Conservation (phyloP, 2,888 invertebrate genomes). For the Hirtodrosophila cameraria region DNA sequence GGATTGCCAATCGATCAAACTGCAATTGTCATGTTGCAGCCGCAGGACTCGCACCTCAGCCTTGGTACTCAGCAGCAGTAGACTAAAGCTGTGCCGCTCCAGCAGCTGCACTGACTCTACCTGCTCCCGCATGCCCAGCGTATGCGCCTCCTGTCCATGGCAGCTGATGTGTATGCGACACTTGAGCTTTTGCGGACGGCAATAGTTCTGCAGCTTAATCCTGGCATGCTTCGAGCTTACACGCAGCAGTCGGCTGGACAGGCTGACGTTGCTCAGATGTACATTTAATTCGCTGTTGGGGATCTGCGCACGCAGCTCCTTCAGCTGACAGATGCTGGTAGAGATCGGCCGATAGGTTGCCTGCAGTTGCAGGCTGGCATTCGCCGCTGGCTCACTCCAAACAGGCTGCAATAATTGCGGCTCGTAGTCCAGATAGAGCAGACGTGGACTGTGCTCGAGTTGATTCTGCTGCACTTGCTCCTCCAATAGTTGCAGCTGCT, state of each 20-base stretch:
- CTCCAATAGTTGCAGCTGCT: slow-evolving; percentile 19
- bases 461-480: slow-evolving; percentile 37
- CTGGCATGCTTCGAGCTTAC: neutral
- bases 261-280: slow-evolving; percentile 50
- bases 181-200: slow-evolving; percentile 56
- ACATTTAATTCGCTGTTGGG: slow-evolving; percentile 43
- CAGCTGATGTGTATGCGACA: slow-evolving; percentile 70
- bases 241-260: slow-evolving; percentile 44
- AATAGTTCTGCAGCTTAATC: slow-evolving; percentile 73
- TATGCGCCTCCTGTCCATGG: slow-evolving; percentile 49
- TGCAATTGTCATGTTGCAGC: slow-evolving; percentile 50
- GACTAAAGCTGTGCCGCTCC: slow-evolving; percentile 19
- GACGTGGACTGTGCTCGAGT: slow-evolving; percentile 22
- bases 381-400: slow-evolving; percentile 49
- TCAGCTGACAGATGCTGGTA: slow-evolving; percentile 51
- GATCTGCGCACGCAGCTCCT: slow-evolving; percentile 59
- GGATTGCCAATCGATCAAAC: slow-evolving; percentile 77
- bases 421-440: slow-evolving; percentile 77
- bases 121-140: slow-evolving; percentile 69
- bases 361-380: slow-evolving; percentile 35
- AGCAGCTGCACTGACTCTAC: slow-evolving; percentile 51
- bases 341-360: slow-evolving; percentile 15
- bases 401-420: slow-evolving; percentile 30
- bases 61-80: slow-evolving; percentile 68
- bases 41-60: slow-evolving; percentile 79